Evolutionary conservation across 2,888 invertebrate species (phyloP).

Genomic region (Drosophila fungiperda): DNA sequence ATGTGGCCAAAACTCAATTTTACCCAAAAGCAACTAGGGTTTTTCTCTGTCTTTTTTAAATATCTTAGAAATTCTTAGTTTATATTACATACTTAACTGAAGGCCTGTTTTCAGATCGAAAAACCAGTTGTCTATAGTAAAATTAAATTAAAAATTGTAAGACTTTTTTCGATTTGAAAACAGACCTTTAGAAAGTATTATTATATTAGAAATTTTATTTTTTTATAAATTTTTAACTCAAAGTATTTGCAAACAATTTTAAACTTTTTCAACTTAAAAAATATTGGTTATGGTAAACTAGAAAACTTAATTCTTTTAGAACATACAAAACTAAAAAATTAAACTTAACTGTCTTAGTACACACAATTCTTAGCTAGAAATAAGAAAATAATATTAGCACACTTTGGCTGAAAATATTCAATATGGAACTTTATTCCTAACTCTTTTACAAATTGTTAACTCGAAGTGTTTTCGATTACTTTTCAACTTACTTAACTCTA

Average conservation of each 20-base stretch:
- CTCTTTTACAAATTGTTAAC: neutral
- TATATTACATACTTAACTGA: neutral
- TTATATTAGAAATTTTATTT: neutral
- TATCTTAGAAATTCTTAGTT: neutral
- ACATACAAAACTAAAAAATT: neutral
- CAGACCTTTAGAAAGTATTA: neutral
- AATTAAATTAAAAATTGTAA: neutral
- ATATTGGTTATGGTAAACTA: neutral
- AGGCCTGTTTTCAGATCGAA: neutral
- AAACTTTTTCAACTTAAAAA: neutral
- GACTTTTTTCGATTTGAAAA: neutral
- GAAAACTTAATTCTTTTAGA: neutral
- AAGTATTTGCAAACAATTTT: neutral
- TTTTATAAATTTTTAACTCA: neutral
- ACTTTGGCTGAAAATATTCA: neutral
- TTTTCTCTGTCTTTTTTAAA: neutral
- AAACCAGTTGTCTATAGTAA: neutral
- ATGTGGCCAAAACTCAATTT: neutral
- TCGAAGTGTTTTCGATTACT: neutral
- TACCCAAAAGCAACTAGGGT: conserved; percentile 10
- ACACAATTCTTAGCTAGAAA: neutral
- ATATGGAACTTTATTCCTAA: neutral
- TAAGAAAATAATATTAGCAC: neutral
- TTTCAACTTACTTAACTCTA: neutral
- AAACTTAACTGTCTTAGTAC: neutral